Conservation (phyloP, 2,113 vertebrate species). For the Xerus inauris region DNA sequence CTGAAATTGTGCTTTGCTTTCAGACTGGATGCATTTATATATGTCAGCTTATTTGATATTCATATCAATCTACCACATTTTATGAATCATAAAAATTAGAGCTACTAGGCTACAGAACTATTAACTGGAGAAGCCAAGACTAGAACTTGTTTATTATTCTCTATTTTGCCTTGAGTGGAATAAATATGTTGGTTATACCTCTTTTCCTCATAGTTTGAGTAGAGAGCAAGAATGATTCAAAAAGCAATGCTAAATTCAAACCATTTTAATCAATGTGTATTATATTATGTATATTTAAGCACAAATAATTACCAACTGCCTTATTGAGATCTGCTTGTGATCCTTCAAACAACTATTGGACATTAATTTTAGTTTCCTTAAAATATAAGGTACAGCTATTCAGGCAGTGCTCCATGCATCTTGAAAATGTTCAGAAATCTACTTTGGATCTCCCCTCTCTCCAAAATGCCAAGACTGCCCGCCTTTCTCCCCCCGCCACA, state of each 20-base stretch:
- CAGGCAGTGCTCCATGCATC: background rate
- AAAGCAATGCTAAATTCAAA: background rate
- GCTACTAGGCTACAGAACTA: background rate
- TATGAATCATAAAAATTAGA: constrained; percentile 31
- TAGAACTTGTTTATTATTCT: background rate
- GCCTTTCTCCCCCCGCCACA: no score
- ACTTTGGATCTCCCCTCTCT: background rate
- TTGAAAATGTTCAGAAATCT: background rate
- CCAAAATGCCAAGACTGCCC: background rate
- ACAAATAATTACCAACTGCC: background rate
- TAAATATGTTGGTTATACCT: background rate
- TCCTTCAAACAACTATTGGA: background rate
- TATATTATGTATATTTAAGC: background rate
- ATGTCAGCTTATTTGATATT: background rate
- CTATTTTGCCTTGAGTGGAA: background rate
- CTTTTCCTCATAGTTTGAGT: background rate
- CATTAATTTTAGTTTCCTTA: background rate
- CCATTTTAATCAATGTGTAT: background rate
- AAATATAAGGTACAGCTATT: background rate
- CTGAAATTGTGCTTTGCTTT: background rate
- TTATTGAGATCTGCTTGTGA: background rate
- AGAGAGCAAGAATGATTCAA: background rate
- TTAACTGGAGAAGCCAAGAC: background rate
- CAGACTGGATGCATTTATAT: background rate
- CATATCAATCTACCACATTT: constrained; percentile 18